Base-by-base conservation (phyloP, 1,140 invertebrate genomes). In the Hycleus cichorii region DNA sequence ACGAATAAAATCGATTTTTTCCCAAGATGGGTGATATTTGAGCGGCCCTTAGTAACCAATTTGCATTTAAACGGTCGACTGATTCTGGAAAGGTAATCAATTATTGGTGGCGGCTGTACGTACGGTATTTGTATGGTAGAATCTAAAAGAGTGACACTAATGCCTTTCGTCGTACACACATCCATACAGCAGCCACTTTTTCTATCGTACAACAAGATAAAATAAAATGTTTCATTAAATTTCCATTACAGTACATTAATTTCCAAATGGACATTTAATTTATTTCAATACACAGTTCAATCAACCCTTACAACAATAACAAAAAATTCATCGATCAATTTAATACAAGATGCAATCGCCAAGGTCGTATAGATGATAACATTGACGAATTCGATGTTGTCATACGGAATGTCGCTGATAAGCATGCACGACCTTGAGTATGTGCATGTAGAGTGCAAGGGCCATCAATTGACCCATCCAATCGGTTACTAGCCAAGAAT, bases 181-280 rank as follows among this genome's bases (percentile, higher is more conserved):
- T 46, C 42, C 25, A 52, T 52, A 52, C 40, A 43, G 46, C 42
- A 45, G 50, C 39, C 10, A 53, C 51, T 53, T 53, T 53, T 53
- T 32, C 42, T 53, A 53, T 53, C 42, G 51, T 53, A 53, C 44
- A 53, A 53, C 26, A 45, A 53, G 51, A 53, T 53, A 53, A 32
- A 32, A 53, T 53, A 42, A 53, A 53, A 53, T 53, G 51, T 53
- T 53, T 53, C 51, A 53, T 53, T 53, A 53, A 53, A 53, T 53
- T 53, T 53, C 32, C 51, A 53, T 53, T 53, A 53, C 43, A 45
- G 43, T 27, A 53, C 51, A 53, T 53, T 53, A 46, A 53, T 53
- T 53, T 53, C 46, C 32, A 32, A 32, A 32, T 32, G 32, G 7
- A 32, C 32, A 32, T 32, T 32, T 32, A 32, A 32, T 32, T 32